Evolutionary conservation across 2,113 vertebrate genomes (phyloP).

Genomic region (Petromus typicus): DNA sequence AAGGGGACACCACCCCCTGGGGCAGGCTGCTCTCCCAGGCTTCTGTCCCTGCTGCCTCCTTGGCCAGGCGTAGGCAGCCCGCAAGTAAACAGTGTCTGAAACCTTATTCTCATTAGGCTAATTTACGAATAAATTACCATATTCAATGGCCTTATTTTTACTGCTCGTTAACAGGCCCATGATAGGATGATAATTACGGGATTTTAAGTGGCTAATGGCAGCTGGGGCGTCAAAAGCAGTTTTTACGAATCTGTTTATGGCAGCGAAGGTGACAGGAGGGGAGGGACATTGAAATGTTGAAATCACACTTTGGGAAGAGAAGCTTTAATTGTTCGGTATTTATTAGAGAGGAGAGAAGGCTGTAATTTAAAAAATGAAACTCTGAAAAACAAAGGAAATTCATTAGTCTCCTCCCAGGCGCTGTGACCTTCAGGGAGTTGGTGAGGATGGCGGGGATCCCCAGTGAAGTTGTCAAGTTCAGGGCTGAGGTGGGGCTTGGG

Average conservation of each 20-base stretch:
- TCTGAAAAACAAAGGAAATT: slow-evolving; percentile 89
- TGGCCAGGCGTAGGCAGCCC: slow-evolving; percentile 86
- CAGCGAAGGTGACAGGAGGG: slow-evolving; percentile 90
- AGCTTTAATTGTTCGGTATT: slow-evolving; percentile 92
- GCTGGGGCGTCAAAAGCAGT: slow-evolving; percentile 92
- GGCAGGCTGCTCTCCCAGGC: slow-evolving; percentile 47
- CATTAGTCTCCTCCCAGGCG: slow-evolving; percentile 80
- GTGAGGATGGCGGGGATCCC: neutral
- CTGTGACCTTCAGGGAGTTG: slow-evolving; percentile 77
- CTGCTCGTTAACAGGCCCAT: slow-evolving; percentile 96
- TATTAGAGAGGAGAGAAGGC: slow-evolving; percentile 91
- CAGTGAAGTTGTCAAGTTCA: neutral
- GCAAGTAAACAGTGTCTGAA: slow-evolving; percentile 92
- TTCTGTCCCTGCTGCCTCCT: slow-evolving; percentile 79
- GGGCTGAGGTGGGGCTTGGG: neutral
- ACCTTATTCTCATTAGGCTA: slow-evolving; percentile 96
- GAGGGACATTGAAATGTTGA: slow-evolving; percentile 89
- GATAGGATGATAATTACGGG: slow-evolving; percentile 98
- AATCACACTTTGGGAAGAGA: slow-evolving; percentile 90
- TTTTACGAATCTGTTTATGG: slow-evolving; percentile 92
- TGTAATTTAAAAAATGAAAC: slow-evolving; percentile 90
- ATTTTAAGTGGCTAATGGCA: slow-evolving; percentile 94
- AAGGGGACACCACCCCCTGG: neutral
- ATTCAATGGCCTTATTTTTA: slow-evolving; percentile 99
- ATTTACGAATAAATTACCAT: slow-evolving; percentile 98